Conservation (phyloP, 2,888 invertebrate species). For the Syritta pipiens region DNA sequence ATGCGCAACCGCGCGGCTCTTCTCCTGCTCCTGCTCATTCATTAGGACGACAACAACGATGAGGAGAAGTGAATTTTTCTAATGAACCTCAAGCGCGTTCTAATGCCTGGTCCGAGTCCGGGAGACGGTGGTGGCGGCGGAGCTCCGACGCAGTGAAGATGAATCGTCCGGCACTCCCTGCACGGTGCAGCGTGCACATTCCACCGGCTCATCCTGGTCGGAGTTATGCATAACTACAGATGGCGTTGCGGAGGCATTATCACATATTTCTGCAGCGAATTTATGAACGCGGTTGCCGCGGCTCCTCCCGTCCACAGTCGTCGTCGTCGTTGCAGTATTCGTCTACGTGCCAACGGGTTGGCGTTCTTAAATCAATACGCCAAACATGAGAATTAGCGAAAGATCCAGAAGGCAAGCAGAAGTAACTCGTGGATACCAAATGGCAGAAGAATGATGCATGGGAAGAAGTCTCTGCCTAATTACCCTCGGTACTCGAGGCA, state of each 20-base stretch:
- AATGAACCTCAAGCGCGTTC: conserved; percentile 51
- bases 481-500: conserved; percentile 16
- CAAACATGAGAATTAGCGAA: conserved; percentile 13
- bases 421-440: not conserved
- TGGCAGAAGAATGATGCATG: not conserved
- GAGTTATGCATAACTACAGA: conserved; percentile 24
- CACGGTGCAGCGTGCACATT: conserved; percentile 34
- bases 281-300: conserved; percentile 21
- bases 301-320: not conserved
- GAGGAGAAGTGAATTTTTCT: conserved; percentile 28
- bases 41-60: conserved; percentile 19
- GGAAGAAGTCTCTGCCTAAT: conserved; percentile 20
- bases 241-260: conserved; percentile 40
- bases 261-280: conserved; percentile 50
- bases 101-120: not conserved
- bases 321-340: not conserved
- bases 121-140: not conserved
- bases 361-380: conserved; percentile 34
- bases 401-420: not conserved
- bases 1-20: conserved; percentile 44
- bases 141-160: not conserved
- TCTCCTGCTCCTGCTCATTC: conserved; percentile 39
- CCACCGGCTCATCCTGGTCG: not conserved
- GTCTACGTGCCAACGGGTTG: conserved; percentile 18
- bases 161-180: conserved; percentile 28